Base-by-base conservation (phyloP, 2,797 vertebrate genomes). In the Acipenser oxyrinchus region DNA sequence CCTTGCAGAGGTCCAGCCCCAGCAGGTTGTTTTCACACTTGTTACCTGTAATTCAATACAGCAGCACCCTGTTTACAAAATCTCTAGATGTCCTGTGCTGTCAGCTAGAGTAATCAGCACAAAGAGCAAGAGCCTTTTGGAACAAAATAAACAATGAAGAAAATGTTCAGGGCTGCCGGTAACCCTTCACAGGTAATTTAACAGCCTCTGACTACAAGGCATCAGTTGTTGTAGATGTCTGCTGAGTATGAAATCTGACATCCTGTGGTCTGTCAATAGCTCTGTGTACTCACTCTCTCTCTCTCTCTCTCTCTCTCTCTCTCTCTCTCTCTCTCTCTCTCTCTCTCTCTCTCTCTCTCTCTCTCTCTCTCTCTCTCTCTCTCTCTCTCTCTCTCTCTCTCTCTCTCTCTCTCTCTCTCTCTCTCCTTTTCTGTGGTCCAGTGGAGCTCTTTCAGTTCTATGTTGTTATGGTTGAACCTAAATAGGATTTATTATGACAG, bases 111-210 rank as follows among this genome's bases (percentile, higher is more conserved):
- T 82, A 79, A 75, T 88, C 79, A 78, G 73, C 85, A 81, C 81
- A 82, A 81, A 85, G 82, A 83, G 82, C 83, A 83, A 83, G 83
- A 77, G 77, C 80, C 62, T 85, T 84, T 83, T 72, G 76, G 81
- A 87, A 82, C 85, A 83, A 88, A 88, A 83, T 84, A 88, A 87
- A 84, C 83, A 84, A 79, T 77, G 83, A 85, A 81, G 74, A 81
- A 82, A 86, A 79, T 81, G 81, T 84, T 78, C 78, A 65, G 73
- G 79, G 74, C 83, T 84, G 83, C 85, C 86, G 84, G 85, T 78
- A 86, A 79, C 83, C 81, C 84, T 86, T 88, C 84, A 79, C 83
- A 81, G 83, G 83, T 82, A 81, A 85, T 84, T 84, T 84, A 84
- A 78, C 80, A 84, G 83, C 74, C 74, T 83, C 80, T 81, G 84